Evolutionary conservation across 1,140 invertebrate genomes (phyloP).

Genomic region (Sycophila sp.): DNA sequence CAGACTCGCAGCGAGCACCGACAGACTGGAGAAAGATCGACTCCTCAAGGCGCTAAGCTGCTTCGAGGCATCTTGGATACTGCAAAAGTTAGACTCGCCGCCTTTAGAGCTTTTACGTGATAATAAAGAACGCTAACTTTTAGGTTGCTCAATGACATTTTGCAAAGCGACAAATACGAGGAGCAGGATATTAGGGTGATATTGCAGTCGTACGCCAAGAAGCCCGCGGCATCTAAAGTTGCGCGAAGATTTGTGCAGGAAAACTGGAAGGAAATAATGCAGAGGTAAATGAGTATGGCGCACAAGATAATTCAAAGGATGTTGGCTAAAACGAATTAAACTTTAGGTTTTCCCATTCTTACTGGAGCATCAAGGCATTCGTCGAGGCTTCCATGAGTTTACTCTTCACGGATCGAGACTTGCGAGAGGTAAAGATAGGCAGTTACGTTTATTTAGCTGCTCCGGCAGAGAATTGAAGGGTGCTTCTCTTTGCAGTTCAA

Average conservation of each 20-base stretch:
- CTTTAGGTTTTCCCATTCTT: slow-evolving; percentile 48
- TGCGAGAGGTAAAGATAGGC: slow-evolving; percentile 58
- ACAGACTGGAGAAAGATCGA: slow-evolving; percentile 52
- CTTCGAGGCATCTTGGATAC: slow-evolving; percentile 54
- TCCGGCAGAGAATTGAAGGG: background rate
- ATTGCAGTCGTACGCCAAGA: slow-evolving; percentile 48
- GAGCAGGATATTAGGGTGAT: slow-evolving; percentile 48
- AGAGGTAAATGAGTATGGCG: slow-evolving; percentile 47
- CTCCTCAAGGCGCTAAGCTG: slow-evolving; percentile 53
- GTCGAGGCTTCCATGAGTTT: slow-evolving; percentile 49
- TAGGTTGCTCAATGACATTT: slow-evolving; percentile 53
- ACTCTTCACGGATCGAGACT: slow-evolving; percentile 52
- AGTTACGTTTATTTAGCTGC: no score
- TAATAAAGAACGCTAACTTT: no score
- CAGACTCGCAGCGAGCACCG: slow-evolving; percentile 40
- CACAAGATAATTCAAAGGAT: background rate
- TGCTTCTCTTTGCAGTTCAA: slow-evolving; percentile 50
- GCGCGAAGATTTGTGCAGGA: slow-evolving; percentile 51
- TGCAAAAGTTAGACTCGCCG: slow-evolving; percentile 51
- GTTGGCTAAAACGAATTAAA: no score
- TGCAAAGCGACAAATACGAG: slow-evolving; percentile 45
- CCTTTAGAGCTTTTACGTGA: no score
- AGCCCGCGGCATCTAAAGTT: slow-evolving; percentile 51
- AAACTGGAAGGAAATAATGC: slow-evolving; percentile 52
- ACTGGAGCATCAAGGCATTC: slow-evolving; percentile 49